Percentiles rank a stretch among this genome's conserved stretches.
Conservation (phyloP, 1,140 invertebrate species). For the Andricus grossulariae region DNA sequence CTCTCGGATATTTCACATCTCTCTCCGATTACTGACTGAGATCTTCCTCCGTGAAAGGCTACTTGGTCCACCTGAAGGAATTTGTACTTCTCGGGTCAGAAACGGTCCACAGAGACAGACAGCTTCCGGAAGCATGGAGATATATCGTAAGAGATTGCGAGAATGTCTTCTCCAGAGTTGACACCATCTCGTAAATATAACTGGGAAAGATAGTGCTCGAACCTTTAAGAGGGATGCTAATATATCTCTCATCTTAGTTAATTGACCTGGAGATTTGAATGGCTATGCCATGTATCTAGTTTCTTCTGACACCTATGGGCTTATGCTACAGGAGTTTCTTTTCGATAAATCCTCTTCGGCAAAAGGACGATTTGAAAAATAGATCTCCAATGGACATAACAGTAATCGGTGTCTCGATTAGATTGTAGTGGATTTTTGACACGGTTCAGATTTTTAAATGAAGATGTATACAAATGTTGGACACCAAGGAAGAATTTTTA, state of each 20-base stretch:
- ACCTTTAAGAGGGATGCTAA: slow-evolving; percentile 37
- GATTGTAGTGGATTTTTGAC: slow-evolving; percentile 5
- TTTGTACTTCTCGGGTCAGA: slow-evolving; percentile 47
- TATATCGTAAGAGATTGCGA: slow-evolving; percentile 59
- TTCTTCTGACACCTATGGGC: slow-evolving; percentile 35
- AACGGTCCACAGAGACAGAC: slow-evolving; percentile 59
- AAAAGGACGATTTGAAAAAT: slow-evolving; percentile 12
- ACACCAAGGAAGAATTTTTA: slow-evolving; percentile 3
- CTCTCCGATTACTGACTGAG: slow-evolving; percentile 33
- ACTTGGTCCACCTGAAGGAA: slow-evolving; percentile 50
- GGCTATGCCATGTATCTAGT: slow-evolving; percentile 27
- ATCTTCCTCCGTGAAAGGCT: slow-evolving; percentile 34
- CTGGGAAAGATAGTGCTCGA: slow-evolving; percentile 10
- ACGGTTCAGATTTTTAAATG: slow-evolving; percentile 5
- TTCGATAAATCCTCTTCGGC: not conserved
- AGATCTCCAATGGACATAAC: slow-evolving; percentile 10
- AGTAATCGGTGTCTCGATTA: slow-evolving; percentile 8
- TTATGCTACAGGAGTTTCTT: not conserved
- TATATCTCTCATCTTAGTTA: slow-evolving; percentile 44
- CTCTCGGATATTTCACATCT: slow-evolving; percentile 41
- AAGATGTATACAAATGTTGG: slow-evolving; percentile 25
- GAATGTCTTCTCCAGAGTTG: slow-evolving; percentile 46
- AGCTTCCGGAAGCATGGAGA: slow-evolving; percentile 73
- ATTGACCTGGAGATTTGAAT: slow-evolving; percentile 42
- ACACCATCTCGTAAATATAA: slow-evolving; percentile 48